Base-by-base conservation (phyloP, 2,888 invertebrate genomes). In the Apeira syringaria region DNA sequence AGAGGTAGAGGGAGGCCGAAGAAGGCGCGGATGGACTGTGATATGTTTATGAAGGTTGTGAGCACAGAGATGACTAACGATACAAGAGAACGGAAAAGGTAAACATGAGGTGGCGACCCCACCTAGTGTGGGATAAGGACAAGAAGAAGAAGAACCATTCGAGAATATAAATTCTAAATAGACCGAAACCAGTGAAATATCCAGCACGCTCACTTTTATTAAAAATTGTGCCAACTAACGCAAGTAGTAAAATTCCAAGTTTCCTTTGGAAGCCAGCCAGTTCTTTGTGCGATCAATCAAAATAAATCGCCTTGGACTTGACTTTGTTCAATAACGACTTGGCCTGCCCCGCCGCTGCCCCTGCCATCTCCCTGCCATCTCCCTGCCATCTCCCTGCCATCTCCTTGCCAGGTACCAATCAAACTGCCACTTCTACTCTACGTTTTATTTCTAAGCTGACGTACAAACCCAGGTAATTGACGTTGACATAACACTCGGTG, bases 291-390 rank as follows among this genome's bases (percentile, higher is more conserved):
- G 59, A 72, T 77, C 67, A 72, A 74, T 76, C 67, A 68, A 81
- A 83, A 80, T 74, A 76, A 59, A 50, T 58, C 60, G 53, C 78
- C 78, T 81, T 78, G 80, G 76, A 76, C 76, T 78, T 83, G 77
- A 74, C 68, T 68, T 64, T 60, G 65, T 55, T 57, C 58, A 54
- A 53, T 64, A 65, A 61, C 69, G 54, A 64, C 54, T 56, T 53
- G 45, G 47, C 51, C 50, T 44, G 37, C 38, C 13, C 11, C 28
- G 17, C n/a, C n/a, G n/a, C n/a, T n/a, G n/a, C n/a, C n/a, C n/a
- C n/a, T n/a, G 10, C 12, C 15, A 29, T 15, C 25, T 42, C 47
- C 15, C 24, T 58, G 62, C 50, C 65, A 67, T n/a, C n/a, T n/a
- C n/a, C n/a, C n/a, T n/a, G n/a, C n/a, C n/a, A n/a, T n/a, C n/a